phyloP scores from a whole-genome alignment of 1,140 invertebrate genomes.

The Caenorhabditis tropicalis region DNA sequence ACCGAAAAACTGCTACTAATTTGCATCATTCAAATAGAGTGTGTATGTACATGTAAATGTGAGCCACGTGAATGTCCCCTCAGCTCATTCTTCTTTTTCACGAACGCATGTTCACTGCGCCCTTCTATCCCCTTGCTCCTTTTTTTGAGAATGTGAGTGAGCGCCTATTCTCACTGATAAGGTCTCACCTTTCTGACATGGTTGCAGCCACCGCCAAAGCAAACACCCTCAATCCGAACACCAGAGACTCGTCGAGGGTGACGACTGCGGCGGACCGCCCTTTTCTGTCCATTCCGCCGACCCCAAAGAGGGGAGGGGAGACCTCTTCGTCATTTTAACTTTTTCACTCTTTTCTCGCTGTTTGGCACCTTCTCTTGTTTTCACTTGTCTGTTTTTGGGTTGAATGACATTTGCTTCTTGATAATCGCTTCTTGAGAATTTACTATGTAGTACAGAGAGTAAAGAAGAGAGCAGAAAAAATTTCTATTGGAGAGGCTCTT shows the following conservation, averaged over 20 bases:
- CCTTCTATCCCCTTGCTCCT: neutral
- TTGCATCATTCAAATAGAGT: neutral
- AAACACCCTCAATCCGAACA: neutral
- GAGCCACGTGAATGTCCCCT: neutral
- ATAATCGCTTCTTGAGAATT: neutral
- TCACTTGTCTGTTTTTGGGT: neutral
- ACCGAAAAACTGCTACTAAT: neutral
- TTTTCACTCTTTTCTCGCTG: neutral
- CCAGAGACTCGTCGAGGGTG: too few species aligned
- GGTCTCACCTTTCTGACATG: neutral
- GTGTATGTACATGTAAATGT: neutral
- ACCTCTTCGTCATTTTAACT: constrained; percentile 26
- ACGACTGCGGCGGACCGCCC: neutral
- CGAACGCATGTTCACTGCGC: neutral
- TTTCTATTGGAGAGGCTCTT: too few species aligned
- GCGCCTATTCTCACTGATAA: neutral
- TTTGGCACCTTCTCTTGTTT: neutral
- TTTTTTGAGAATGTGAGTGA: neutral
- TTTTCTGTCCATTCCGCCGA: neutral
- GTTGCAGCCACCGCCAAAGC: neutral
- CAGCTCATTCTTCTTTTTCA: neutral
- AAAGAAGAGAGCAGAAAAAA: too few species aligned
- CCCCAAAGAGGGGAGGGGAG: neutral
- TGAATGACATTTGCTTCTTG: neutral
- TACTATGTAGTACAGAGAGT: neutral